phyloP scores from a whole-genome alignment of 2,888 invertebrate genomes.

The Calameuta idolon region DNA sequence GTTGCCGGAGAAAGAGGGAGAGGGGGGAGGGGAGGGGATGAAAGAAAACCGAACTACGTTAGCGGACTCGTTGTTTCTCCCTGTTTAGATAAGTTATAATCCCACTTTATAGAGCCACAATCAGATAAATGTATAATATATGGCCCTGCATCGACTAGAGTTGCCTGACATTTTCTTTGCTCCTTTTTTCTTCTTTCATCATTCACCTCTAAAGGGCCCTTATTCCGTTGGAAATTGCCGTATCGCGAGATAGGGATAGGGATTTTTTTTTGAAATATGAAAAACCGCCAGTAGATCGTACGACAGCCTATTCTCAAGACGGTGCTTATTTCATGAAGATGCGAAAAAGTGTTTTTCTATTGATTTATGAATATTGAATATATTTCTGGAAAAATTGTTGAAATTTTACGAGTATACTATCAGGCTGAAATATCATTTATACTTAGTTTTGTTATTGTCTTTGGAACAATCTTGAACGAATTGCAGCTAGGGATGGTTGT shows the following conservation, averaged over 20 bases:
- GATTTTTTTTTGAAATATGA: not conserved
- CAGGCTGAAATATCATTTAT: not conserved
- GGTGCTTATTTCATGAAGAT: not conserved
- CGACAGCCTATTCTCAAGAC: not conserved
- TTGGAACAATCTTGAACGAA: constrained; percentile 32
- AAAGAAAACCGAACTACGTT: constrained; percentile 44
- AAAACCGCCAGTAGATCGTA: not conserved
- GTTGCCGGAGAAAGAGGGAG: not conserved
- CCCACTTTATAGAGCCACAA: constrained; percentile 9
- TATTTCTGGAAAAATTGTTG: not conserved
- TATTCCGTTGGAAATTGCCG: not conserved
- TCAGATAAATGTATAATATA: not conserved
- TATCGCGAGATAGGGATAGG: not conserved
- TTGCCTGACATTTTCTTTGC: not conserved
- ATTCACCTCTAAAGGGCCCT: not conserved
- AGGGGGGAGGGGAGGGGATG: not conserved
- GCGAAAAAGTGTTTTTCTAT: not conserved
- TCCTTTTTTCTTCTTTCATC: not conserved
- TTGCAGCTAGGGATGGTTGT: constrained; percentile 36
- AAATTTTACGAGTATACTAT: not conserved
- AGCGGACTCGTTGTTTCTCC: constrained; percentile 35
- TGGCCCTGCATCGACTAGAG: not conserved
- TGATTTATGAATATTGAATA: not conserved
- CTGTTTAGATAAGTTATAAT: constrained; percentile 21
- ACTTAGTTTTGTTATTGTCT: not conserved